Percentiles rank a stretch among this genome's conserved stretches.
These are phyloP conservation scores for Pelobates cultripes DNA, from an alignment of 2,797 vertebrate genomes.

Conservation along the genomic window DNA sequence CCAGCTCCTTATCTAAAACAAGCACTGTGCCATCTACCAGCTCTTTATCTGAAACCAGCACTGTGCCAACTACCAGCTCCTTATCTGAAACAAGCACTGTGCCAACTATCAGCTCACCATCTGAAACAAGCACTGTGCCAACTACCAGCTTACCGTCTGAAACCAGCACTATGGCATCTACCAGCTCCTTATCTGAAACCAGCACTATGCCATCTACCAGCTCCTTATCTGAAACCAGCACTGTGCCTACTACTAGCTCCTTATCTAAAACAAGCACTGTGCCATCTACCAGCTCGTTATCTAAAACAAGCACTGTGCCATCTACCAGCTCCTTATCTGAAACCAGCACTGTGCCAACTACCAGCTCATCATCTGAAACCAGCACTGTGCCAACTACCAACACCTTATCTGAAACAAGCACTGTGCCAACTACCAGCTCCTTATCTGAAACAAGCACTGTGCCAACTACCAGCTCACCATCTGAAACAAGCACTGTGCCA, in stretches of 20 bases:
- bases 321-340: neutral
- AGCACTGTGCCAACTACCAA: neutral
- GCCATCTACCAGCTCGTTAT: neutral
- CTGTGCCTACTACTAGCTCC: neutral
- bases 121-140: too few species aligned
- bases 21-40: too few species aligned
- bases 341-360: neutral
- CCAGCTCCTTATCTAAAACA: too few species aligned
- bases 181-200: neutral
- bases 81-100: too few species aligned
- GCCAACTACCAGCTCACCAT: neutral
- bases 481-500: neutral
- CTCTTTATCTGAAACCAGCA: too few species aligned
- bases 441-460: neutral
- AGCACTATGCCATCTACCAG: neutral
- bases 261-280: too few species aligned
- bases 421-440: neutral
- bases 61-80: too few species aligned
- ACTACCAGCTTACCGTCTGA: too few species aligned
- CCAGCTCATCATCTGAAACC: neutral
- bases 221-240: neutral
- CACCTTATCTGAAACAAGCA: neutral
- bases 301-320: neutral
- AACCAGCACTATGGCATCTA: too few species aligned
- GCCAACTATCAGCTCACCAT: too few species aligned